phyloP scores from a whole-genome alignment of 2,113 vertebrate species.

The Calonectris borealis region DNA sequence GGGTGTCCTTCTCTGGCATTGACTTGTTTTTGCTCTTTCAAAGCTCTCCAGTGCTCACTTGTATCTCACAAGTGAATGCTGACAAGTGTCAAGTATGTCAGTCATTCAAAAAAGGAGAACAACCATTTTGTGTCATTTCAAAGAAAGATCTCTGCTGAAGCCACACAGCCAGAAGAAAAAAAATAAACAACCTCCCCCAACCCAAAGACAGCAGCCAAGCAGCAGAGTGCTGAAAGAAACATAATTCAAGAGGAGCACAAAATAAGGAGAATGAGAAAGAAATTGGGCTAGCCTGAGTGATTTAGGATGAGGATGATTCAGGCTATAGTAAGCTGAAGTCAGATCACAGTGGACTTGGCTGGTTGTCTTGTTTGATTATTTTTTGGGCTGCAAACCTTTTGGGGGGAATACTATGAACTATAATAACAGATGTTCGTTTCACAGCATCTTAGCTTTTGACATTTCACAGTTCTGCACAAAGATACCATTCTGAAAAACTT shows the following conservation, averaged over 20 bases:
- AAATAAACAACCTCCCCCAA: not conserved
- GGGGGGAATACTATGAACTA: not conserved
- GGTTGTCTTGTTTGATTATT: not conserved
- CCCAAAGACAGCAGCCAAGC: not conserved
- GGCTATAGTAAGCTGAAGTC: not conserved
- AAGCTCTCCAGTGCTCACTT: not conserved
- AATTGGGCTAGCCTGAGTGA: not conserved
- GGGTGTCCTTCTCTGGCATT: not conserved
- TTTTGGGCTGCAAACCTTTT: not conserved
- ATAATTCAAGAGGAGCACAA: not conserved
- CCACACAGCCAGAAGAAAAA: not conserved
- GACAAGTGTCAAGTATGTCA: not conserved
- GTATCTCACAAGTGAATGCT: not conserved
- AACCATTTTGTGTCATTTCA: not conserved
- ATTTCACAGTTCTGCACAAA: not conserved
- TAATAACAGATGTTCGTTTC: not conserved
- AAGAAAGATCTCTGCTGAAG: not conserved
- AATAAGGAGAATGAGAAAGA: not conserved
- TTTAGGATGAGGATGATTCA: not conserved
- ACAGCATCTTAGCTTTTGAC: not conserved
- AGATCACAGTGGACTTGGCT: not conserved
- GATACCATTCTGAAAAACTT: not conserved
- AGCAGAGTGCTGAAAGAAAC: not conserved
- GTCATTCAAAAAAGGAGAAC: not conserved
- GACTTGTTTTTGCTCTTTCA: not conserved